A percentile compares a stretch with the other conserved stretches of the same genome.
Evolutionary conservation across 2,113 vertebrate species (phyloP).

Genomic region (Hippolais icterina): DNA sequence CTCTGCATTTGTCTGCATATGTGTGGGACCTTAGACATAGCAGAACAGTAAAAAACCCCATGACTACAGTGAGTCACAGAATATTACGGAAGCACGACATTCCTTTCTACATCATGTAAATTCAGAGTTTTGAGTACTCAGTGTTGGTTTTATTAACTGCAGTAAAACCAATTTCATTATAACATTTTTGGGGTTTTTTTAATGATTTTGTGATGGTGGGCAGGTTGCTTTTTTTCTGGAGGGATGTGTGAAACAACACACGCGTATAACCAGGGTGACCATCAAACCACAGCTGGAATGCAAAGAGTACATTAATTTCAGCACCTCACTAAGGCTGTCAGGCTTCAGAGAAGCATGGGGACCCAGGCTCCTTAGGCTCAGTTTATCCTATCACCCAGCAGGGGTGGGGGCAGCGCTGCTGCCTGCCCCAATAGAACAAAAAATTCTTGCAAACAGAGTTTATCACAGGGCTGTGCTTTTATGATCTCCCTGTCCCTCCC

Average conservation of each 20-base stretch:
- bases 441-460: neutral
- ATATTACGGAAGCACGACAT: neutral
- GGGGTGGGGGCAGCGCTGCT: neutral
- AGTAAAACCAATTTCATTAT: neutral
- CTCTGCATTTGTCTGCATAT: neutral
- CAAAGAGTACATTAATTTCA: neutral
- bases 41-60: neutral
- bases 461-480: neutral
- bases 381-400: neutral
- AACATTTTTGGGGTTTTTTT: neutral
- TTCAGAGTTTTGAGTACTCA: neutral
- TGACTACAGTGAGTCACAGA: neutral
- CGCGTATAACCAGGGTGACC: neutral
- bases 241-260: neutral
- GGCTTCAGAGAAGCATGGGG: neutral
- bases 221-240: neutral
- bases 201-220: neutral
- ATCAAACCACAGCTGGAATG: neutral
- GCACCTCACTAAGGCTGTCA: rapidly evolving
- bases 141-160: neutral
- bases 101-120: neutral
- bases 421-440: neutral
- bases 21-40: neutral
- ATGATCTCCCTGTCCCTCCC: neutral
- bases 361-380: neutral